These are phyloP conservation scores for Drosophila suboccidentalis DNA, from an alignment of 2,888 invertebrate species.

Conservation along the genomic window DNA sequence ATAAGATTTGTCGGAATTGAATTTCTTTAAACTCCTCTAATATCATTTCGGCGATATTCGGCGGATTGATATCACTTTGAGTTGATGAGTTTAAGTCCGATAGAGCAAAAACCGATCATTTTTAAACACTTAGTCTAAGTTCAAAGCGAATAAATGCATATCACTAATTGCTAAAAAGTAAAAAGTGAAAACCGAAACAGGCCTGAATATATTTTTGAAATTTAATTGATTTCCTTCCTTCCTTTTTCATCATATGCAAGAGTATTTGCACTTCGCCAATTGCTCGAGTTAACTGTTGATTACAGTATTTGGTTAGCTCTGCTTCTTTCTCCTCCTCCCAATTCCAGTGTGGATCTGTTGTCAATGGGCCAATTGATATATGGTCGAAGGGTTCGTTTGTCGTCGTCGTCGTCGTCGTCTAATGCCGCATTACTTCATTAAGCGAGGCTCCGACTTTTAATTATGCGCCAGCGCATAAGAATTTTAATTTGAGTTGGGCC, in stretches of 20 bases:
- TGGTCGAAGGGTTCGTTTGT: slow-evolving; percentile 40
- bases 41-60: too few relatives aligned
- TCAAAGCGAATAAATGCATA: too few relatives aligned
- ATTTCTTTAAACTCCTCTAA: too few relatives aligned
- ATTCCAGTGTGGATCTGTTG: slow-evolving; percentile 35
- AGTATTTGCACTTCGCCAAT: not conserved
- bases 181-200: too few relatives aligned
- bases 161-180: too few relatives aligned
- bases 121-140: too few relatives aligned
- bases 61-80: too few relatives aligned
- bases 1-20: too few relatives aligned
- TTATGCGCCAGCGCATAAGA: slow-evolving; percentile 65
- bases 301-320: slow-evolving; percentile 13
- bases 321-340: not conserved
- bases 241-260: not conserved
- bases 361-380: slow-evolving; percentile 62
- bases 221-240: too few relatives aligned
- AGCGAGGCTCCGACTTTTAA: slow-evolving; percentile 68
- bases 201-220: too few relatives aligned
- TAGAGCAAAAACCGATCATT: too few relatives aligned
- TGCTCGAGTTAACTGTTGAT: not conserved
- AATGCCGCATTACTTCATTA: slow-evolving; percentile 75
- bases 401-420: slow-evolving; percentile 55
- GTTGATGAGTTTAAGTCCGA: too few relatives aligned
- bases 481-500: slow-evolving; percentile 77